Percentiles rank a stretch among this genome's conserved stretches.
These are phyloP conservation scores for Graptemys geographica DNA, from an alignment of 2,797 vertebrate species.

Conservation along the genomic window DNA sequence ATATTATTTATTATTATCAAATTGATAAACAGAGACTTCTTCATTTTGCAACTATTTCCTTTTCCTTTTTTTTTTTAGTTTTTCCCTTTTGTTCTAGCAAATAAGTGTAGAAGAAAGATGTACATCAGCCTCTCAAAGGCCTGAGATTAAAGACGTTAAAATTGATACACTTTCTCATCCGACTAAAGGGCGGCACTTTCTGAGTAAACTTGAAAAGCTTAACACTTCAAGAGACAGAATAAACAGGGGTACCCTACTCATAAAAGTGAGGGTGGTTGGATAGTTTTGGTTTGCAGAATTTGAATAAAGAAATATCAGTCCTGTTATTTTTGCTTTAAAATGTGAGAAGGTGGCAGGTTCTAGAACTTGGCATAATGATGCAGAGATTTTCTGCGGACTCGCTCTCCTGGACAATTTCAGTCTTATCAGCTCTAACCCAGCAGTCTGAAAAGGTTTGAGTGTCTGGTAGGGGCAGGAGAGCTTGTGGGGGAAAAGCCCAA, in stretches of 20 bases:
- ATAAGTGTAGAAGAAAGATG: not conserved
- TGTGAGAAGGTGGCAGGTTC: not conserved
- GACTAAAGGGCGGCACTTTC: constrained; percentile 49
- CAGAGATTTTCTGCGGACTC: not conserved
- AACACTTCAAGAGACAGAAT: too few species aligned
- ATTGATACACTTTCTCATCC: not conserved
- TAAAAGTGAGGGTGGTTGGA: not conserved
- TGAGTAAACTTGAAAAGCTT: not conserved
- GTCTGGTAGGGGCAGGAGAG: not conserved
- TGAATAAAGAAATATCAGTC: not conserved
- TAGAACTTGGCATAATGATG: not conserved
- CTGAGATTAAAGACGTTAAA: not conserved
- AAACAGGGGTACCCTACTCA: not conserved
- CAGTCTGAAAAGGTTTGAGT: not conserved
- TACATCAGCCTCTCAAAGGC: not conserved
- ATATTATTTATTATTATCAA: not conserved
- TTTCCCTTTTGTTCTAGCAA: not conserved
- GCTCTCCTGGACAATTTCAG: not conserved
- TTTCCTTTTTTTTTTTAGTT: not conserved
- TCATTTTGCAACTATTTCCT: not conserved
- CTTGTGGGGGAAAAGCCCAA: not conserved
- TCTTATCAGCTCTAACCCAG: not conserved
- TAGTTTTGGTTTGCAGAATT: not conserved
- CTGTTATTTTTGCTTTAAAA: not conserved
- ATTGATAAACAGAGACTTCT: not conserved